Evolutionary conservation across 2,888 invertebrate genomes (phyloP), one percentile per base, ranked within the genome.

Genomic region (Diplolepis rosae): DNA sequence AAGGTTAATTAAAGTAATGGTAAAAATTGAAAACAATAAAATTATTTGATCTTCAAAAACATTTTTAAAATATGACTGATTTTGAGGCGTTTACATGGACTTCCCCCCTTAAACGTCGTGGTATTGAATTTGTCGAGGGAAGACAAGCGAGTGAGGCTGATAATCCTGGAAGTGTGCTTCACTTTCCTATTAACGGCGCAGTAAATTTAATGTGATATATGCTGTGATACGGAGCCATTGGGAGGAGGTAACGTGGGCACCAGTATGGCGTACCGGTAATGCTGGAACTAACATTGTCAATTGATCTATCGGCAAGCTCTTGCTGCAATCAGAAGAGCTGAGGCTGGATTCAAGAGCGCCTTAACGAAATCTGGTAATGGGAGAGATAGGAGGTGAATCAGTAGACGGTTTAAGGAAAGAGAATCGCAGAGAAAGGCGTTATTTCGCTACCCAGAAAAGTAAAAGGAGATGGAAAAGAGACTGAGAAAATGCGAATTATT

Each of bases 121-220:
- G 75, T 79, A 77, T 78, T 77, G 80, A 84, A 84, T 82, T 82
- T 84, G 81, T 83, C 82, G 79, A 15, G 68, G 69, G 76, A 74
- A 79, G 77, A 82, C 80, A 78, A 81, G 81, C 77, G 78, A 73
- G 77, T 73, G 74, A 70, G 77, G 76, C 80, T 79, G 83, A 84
- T 84, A 85, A 84, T 83, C 82, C 80, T 61, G 30, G 79, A 69
- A 76, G 78, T 70, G 79, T 82, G 82, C 76, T 82, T 84, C 80
- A 82, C 80, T 84, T 83, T 81, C 82, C 84, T 86, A 85, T 86
- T 85, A 82, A 82, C 80, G 79, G 74, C 79, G 84, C 83, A 82
- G 83, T 85, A 85, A 85, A 86, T 85, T 85, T 84, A 86, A 86
- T 84, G 84, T 79, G 82, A 83, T 80, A n/a, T n/a, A 79, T 80